phyloP scores from a whole-genome alignment of 2,888 invertebrate genomes.

The Cataglyphis altisquamis region DNA sequence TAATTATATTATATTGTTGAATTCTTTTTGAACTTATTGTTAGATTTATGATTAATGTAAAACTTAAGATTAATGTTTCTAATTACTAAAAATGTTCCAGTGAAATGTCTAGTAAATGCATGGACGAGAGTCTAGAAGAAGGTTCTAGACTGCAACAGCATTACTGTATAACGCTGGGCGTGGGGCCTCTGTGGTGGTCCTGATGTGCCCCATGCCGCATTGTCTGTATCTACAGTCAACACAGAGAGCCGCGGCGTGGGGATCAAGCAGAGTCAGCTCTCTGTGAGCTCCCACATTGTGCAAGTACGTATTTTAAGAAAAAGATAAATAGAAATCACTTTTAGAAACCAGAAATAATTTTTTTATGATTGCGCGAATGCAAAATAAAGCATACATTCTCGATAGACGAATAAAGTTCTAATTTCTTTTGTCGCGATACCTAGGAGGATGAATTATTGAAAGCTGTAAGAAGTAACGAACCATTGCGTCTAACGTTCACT shows the following conservation, averaged over 20 bases:
- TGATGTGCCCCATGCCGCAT: conserved; percentile 98
- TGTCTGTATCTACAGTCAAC: conserved; percentile 88
- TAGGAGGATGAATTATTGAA: conserved; percentile 88
- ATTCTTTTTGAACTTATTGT: background rate
- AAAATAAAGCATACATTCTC: background rate
- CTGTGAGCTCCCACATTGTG: conserved; percentile 88
- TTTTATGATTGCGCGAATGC: background rate
- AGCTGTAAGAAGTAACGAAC: conserved; percentile 90
- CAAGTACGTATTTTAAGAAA: conserved; percentile 78
- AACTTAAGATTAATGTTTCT: background rate
- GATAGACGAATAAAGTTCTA: conserved; percentile 6
- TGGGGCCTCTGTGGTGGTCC: conserved; percentile 99
- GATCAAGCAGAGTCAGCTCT: conserved; percentile 90
- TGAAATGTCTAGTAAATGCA: conserved; percentile 83
- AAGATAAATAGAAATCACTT: background rate
- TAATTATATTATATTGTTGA: background rate
- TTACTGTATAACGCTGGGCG: conserved; percentile 94
- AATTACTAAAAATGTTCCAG: conserved; percentile 72
- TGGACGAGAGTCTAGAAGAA: conserved; percentile 83
- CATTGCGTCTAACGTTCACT: conserved; percentile 91
- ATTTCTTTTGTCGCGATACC: conserved; percentile 31
- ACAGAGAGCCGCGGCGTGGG: conserved; percentile 92
- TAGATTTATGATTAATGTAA: background rate
- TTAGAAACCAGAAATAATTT: background rate
- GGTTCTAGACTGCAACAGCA: conserved; percentile 84